phyloP scores from a whole-genome alignment of 2,113 vertebrate species.

The Siniperca knerii region DNA sequence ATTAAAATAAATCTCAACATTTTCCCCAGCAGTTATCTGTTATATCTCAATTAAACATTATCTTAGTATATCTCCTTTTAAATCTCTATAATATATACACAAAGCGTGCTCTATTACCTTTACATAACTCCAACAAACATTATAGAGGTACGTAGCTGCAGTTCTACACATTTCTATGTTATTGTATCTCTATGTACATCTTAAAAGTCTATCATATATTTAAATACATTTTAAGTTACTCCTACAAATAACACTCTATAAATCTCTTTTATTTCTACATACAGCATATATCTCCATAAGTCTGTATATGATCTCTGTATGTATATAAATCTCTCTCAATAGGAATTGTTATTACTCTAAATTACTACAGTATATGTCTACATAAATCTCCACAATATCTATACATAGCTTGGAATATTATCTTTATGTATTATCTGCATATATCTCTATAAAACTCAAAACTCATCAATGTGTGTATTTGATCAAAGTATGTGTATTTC shows the following conservation, averaged over 20 bases:
- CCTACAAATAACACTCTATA: too few relatives aligned
- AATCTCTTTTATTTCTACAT: too few relatives aligned
- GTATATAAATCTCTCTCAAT: not conserved
- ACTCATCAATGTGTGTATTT: not conserved
- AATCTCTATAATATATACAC: too few relatives aligned
- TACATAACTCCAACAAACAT: too few relatives aligned
- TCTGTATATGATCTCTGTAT: too few relatives aligned
- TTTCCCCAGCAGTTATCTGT: not conserved
- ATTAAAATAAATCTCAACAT: not conserved
- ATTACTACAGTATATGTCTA: not conserved
- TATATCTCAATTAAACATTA: not conserved
- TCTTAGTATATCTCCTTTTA: not conserved
- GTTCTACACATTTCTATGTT: too few relatives aligned
- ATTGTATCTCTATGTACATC: not conserved
- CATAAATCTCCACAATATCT: not conserved
- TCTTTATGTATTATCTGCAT: not conserved
- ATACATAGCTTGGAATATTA: too few relatives aligned
- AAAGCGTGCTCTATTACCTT: too few relatives aligned
- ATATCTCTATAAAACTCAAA: not conserved
- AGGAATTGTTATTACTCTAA: not conserved
- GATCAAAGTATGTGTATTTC: not conserved
- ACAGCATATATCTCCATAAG: not conserved
- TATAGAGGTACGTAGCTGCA: too few relatives aligned
- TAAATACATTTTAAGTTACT: not conserved
- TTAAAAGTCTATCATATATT: not conserved